Base-by-base conservation (phyloP, 2,888 invertebrate genomes). In the Cremastobaeus sp. region DNA sequence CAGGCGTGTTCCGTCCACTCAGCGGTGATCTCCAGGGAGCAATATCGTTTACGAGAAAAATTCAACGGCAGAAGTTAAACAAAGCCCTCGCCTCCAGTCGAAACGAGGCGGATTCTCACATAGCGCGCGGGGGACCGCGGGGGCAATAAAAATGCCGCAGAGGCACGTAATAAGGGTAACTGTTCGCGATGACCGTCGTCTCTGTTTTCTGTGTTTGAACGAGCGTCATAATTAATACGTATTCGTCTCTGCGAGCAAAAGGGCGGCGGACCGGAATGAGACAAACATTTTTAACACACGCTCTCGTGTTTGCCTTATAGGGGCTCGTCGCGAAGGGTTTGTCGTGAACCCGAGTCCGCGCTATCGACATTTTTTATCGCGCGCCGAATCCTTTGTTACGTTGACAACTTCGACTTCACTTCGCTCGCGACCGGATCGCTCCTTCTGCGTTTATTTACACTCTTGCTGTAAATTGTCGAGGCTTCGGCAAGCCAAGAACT, bases 161-260 rank as follows among this genome's bases (percentile, higher is more conserved):
- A 64, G 71, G 76, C 76, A 62, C 78, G 81, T 82, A 83, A 84
- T 84, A 84, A 83, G 81, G 82, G 82, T 76, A 78, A 78, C 74
- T 74, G 72, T 60, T 71, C 64, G 55, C 74, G 47, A 48, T 60
- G 77, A 76, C 74, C 80, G 69, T 74, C 47, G 74, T 72, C 68
- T 81, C 77, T 82, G 79, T 82, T 81, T 65, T 80, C 78, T 69
- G 77, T 85, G 84, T 86, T 87, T 86, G 86, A 85, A 86, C 86
- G 86, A 86, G 86, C 79, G 79, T 84, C 84, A 85, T 87, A 87
- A 86, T 87, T 87, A 87, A 87, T 87, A 86, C 85, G 82, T 82
- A 82, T 83, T 84, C 85, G 81, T 79, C 81, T 78, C 80, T 76
- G 62, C 72, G 68, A 78, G 66, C 59, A 39, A 68, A 74, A 74